Evolutionary conservation across 2,797 vertebrate genomes (phyloP).

Genomic region (Fistularia tabacaria): DNA sequence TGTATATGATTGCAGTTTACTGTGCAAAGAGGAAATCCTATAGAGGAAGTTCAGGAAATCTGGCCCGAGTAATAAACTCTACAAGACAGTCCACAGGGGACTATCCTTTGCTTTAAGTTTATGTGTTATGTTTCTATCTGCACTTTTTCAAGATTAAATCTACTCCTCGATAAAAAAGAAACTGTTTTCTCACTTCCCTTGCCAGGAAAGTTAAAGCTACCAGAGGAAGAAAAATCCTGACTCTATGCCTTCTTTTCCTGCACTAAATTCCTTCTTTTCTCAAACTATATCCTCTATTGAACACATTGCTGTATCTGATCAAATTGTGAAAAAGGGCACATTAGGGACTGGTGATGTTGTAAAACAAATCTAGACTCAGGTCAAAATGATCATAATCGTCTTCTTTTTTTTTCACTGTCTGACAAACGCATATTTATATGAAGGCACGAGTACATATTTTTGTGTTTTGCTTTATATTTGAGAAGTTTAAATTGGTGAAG

Average conservation of each 20-base stretch:
- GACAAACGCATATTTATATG: too few relatives aligned
- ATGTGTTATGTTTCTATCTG: conserved; percentile 52
- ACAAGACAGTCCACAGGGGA: conserved; percentile 52
- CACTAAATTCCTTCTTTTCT: conserved; percentile 20
- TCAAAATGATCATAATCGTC: too few relatives aligned
- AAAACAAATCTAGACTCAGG: conserved; percentile 23
- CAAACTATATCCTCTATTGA: conserved; percentile 13
- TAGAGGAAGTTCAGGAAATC: conserved; percentile 46
- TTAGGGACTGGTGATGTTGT: conserved; percentile 14
- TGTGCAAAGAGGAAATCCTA: conserved; percentile 17
- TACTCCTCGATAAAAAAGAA: conserved; percentile 32
- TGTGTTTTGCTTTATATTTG: too few relatives aligned
- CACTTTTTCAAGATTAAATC: conserved; percentile 58
- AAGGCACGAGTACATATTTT: too few relatives aligned
- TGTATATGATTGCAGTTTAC: conserved; percentile 27
- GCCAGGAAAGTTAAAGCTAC: conserved; percentile 54
- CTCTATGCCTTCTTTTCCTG: conserved; percentile 19
- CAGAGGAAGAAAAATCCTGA: conserved; percentile 29
- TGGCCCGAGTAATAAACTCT: conserved; percentile 33
- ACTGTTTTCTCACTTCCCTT: conserved; percentile 34
- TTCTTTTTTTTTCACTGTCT: too few relatives aligned
- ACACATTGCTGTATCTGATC: background rate
- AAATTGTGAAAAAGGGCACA: conserved; percentile 4
- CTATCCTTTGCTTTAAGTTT: conserved; percentile 45
- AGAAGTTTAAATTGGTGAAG: too few relatives aligned